Evolutionary conservation across 2,888 invertebrate genomes (phyloP).

Genomic region (Celastrina argiolus): DNA sequence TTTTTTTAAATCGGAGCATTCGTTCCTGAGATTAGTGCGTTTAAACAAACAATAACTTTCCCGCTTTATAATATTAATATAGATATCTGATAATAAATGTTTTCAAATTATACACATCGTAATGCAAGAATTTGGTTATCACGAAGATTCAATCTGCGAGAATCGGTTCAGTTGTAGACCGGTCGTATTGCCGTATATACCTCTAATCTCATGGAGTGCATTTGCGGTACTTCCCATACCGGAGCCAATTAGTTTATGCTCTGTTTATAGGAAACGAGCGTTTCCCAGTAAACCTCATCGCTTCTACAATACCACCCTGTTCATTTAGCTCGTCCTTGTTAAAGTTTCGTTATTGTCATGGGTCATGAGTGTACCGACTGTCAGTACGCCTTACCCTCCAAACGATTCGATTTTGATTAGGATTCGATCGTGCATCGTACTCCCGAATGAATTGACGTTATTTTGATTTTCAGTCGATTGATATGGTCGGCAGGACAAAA

Average conservation of each 20-base stretch:
- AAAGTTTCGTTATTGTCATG: background rate
- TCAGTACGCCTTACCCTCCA: no score
- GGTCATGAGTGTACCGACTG: background rate
- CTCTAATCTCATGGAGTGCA: slow-evolving; percentile 36
- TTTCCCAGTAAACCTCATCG: slow-evolving; percentile 32
- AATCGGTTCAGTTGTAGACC: slow-evolving; percentile 33
- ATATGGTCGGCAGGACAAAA: no score
- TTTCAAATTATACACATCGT: background rate
- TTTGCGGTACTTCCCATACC: slow-evolving; percentile 49
- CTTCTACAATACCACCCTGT: slow-evolving; percentile 27
- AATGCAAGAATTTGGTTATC: background rate
- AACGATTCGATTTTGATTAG: no score
- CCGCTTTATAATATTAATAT: no score
- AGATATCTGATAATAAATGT: no score
- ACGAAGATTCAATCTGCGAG: slow-evolving; percentile 28
- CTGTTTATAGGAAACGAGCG: slow-evolving; percentile 35
- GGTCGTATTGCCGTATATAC: no score
- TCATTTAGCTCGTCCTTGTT: slow-evolving; percentile 19
- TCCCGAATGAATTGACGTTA: no score
- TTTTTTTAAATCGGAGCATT: no score
- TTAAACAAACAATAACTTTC: no score
- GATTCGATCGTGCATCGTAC: no score
- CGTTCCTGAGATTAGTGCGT: no score
- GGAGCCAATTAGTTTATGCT: slow-evolving; percentile 56
- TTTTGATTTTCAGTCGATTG: no score